Percentiles rank a stretch among this genome's conserved stretches.
phyloP scores from a whole-genome alignment of 2,797 vertebrate genomes.

The Neostethus bicornis region DNA sequence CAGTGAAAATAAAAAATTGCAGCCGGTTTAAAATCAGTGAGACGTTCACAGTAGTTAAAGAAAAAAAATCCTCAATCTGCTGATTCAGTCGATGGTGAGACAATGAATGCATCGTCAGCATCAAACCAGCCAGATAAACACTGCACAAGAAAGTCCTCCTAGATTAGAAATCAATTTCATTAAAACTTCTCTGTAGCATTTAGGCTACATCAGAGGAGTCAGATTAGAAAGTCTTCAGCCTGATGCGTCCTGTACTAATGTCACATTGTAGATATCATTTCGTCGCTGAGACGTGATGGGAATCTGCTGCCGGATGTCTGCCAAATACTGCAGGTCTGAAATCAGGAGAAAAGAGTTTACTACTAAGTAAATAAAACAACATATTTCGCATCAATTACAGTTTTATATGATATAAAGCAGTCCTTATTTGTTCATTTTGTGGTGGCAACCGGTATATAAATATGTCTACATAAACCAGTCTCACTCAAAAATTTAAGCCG shows the following conservation, averaged over 20 bases:
- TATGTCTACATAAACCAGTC: too few species aligned
- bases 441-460: too few species aligned
- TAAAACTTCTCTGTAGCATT: not conserved
- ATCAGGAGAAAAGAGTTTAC: slow-evolving; percentile 4
- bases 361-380: not conserved
- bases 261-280: slow-evolving; percentile 86
- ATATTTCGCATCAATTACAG: not conserved
- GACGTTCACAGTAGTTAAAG: too few species aligned
- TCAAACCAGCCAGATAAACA: not conserved
- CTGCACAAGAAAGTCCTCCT: not conserved
- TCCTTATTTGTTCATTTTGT: too few species aligned
- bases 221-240: slow-evolving; percentile 15
- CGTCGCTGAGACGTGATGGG: slow-evolving; percentile 89
- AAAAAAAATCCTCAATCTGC: too few species aligned
- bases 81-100: too few species aligned
- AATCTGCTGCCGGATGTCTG: slow-evolving; percentile 91
- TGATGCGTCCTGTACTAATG: slow-evolving; percentile 47
- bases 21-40: too few species aligned
- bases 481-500: too few species aligned
- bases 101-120: not conserved
- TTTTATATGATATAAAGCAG: too few species aligned
- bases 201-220: not conserved
- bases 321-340: slow-evolving; percentile 90
- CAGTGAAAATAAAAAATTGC: too few species aligned
- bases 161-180: not conserved